Evolutionary conservation across 2,888 invertebrate species (phyloP).

Genomic region (Drosophila mulleri): DNA sequence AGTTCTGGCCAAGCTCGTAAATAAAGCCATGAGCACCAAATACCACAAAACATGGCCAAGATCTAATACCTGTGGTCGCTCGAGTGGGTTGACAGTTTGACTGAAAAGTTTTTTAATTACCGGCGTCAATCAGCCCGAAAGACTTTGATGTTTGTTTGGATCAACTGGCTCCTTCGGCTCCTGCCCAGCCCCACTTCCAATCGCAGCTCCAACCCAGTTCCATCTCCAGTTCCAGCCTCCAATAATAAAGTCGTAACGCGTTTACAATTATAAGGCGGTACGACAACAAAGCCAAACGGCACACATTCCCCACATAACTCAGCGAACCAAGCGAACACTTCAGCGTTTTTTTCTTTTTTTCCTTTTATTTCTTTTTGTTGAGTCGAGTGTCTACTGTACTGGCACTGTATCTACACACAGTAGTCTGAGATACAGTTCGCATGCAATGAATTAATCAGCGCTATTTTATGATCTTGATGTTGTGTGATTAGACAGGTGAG

Average conservation of each 20-base stretch:
- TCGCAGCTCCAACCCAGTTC: no score
- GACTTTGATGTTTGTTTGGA: conserved; percentile 44
- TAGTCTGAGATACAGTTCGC: conserved; percentile 46
- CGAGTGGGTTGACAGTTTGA: conserved; percentile 73
- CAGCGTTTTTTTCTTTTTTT: not conserved
- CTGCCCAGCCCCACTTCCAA: not conserved
- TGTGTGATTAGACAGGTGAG: conserved; percentile 29
- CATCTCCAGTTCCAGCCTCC: not conserved
- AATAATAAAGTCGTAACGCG: conserved; percentile 77
- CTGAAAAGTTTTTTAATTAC: conserved; percentile 68
- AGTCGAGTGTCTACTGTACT: conserved; percentile 50
- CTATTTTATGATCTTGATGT: conserved; percentile 57
- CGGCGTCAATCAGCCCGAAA: conserved; percentile 47
- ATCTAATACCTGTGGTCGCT: conserved; percentile 24
- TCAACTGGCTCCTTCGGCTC: conserved; percentile 29
- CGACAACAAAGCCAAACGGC: conserved; percentile 71
- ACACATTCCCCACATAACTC: conserved; percentile 67
- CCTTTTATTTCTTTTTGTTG: not conserved
- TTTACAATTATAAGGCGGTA: conserved; percentile 74
- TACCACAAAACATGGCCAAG: conserved; percentile 29
- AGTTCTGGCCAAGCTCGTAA: conserved; percentile 56
- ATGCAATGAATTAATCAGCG: conserved; percentile 76
- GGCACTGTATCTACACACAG: conserved; percentile 38
- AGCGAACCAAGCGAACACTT: conserved; percentile 10
- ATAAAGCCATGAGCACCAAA: conserved; percentile 70